Evolutionary conservation across 2,888 invertebrate species (phyloP).

Genomic region (Oscheius onirici): DNA sequence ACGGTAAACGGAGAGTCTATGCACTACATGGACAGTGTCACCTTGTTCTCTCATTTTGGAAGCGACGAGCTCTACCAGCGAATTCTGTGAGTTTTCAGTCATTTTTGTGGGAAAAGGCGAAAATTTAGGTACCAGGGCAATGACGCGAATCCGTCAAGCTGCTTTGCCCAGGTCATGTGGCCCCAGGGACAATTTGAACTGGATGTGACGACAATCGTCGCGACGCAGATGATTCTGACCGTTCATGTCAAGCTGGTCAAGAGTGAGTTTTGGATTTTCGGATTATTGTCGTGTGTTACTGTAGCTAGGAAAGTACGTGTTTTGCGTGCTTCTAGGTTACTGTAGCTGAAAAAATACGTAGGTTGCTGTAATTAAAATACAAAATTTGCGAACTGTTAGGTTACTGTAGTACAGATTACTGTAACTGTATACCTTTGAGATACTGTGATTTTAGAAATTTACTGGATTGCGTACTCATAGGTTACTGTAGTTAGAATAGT

Average conservation of each 20-base stretch:
- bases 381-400: too few relatives aligned
- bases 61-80: not conserved
- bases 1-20: not conserved
- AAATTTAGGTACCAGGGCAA: not conserved
- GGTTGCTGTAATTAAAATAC: too few relatives aligned
- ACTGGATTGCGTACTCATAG: too few relatives aligned
- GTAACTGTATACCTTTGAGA: too few relatives aligned
- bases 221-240: not conserved
- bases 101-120: not conserved
- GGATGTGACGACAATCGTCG: not conserved
- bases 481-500: too few relatives aligned
- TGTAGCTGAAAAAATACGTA: too few relatives aligned
- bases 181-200: not conserved
- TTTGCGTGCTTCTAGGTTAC: too few relatives aligned
- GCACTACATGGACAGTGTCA: not conserved
- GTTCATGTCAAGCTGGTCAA: not conserved
- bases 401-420: too few relatives aligned
- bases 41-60: not conserved
- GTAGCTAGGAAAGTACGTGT: too few relatives aligned
- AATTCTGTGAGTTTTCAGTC: not conserved
- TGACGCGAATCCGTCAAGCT: not conserved
- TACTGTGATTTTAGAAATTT: too few relatives aligned
- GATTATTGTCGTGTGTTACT: too few relatives aligned
- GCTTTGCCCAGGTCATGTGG: not conserved
- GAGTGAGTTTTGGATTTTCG: not conserved